Conservation (phyloP, 2,113 vertebrate genomes). For the Dasypus novemcinctus region DNA sequence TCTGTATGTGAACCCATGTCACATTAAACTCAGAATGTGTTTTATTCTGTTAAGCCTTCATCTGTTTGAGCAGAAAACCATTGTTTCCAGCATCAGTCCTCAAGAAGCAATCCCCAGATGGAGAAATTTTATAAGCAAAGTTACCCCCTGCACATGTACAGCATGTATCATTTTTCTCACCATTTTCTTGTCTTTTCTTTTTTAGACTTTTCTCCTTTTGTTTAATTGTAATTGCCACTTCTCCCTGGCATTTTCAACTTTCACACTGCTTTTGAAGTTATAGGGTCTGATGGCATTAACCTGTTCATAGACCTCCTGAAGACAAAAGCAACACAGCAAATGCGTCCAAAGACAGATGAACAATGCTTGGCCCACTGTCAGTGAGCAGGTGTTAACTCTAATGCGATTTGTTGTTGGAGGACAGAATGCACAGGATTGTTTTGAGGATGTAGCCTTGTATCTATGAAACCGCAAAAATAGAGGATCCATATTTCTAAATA, state of each 20-base stretch:
- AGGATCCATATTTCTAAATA: not conserved
- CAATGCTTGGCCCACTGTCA: not conserved
- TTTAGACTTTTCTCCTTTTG: constrained; percentile 33
- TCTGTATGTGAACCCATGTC: not conserved
- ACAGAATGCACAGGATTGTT: not conserved
- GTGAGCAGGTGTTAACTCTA: not conserved
- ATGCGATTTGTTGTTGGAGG: not conserved
- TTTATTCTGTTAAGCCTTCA: constrained; percentile 39
- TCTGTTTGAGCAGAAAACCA: constrained; percentile 6
- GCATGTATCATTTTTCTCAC: constrained; percentile 9
- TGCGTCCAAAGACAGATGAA: not conserved
- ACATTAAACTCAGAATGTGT: constrained; percentile 24
- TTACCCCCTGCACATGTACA: not conserved
- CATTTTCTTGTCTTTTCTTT: constrained; percentile 8
- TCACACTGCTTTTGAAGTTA: not conserved
- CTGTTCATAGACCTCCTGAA: not conserved
- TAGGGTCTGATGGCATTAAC: constrained; percentile 3
- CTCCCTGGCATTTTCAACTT: constrained; percentile 10
- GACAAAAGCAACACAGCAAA: not conserved
- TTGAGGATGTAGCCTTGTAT: not conserved
- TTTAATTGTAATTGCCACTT: constrained; percentile 40
- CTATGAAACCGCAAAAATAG: not conserved
- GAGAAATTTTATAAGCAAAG: constrained; percentile 32
- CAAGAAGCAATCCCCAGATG: constrained; percentile 28
- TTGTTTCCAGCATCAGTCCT: not conserved